Evolutionary conservation across 2,797 vertebrate species (phyloP).

Genomic region (Chloroceryle amazona): DNA sequence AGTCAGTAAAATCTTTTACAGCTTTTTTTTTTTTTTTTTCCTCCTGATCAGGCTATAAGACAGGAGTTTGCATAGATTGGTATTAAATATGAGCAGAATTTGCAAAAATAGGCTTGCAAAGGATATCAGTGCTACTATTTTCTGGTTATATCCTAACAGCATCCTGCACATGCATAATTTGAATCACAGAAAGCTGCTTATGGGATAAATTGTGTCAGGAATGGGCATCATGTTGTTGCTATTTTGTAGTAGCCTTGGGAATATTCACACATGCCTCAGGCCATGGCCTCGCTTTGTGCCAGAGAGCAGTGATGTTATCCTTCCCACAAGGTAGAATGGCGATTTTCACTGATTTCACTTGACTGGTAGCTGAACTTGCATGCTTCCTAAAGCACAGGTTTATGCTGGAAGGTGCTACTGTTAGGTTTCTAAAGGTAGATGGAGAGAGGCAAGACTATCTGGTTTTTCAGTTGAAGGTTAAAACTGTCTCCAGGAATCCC

Average conservation of each 20-base stretch:
- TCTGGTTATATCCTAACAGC: not conserved
- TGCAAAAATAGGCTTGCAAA: not conserved
- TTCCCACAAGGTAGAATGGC: not conserved
- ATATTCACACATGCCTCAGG: not conserved
- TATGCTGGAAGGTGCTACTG: not conserved
- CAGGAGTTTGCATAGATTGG: not conserved
- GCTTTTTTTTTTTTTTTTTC: not conserved
- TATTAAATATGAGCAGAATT: not conserved
- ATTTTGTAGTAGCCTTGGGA: not conserved
- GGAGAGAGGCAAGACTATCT: not conserved
- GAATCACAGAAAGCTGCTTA: not conserved
- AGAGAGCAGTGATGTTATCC: not conserved
- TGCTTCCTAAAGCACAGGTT: not conserved
- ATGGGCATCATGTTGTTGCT: fast-evolving
- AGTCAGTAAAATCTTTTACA: not conserved
- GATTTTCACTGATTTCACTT: not conserved
- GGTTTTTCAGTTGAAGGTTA: not conserved
- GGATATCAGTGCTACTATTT: not conserved
- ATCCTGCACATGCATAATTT: not conserved
- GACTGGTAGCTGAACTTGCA: not conserved
- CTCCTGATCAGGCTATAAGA: not conserved
- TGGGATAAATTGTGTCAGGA: not conserved
- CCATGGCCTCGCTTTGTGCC: not conserved
- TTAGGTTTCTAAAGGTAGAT: not conserved
- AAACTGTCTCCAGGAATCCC: not conserved